Percentiles rank a stretch among this genome's conserved stretches.
phyloP scores from a whole-genome alignment of 2,888 invertebrate genomes.

The Lobophora halterata region DNA sequence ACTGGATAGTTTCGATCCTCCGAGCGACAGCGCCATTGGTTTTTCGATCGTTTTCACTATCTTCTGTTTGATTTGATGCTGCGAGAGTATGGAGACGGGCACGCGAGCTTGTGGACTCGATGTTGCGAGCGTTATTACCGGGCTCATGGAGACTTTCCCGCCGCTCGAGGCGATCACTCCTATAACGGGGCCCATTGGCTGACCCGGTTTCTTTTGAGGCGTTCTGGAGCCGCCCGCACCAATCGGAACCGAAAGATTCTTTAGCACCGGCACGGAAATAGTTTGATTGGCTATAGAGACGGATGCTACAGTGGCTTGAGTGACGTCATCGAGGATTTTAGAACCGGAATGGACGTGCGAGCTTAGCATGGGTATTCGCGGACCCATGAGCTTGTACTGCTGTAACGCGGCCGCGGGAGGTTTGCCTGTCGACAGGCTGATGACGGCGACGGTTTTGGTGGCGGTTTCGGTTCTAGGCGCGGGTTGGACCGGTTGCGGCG shows the following conservation, averaged over 20 bases:
- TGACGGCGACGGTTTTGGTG: conserved; percentile 77
- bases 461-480: conserved; percentile 76
- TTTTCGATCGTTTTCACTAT: conserved; percentile 76
- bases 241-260: conserved; percentile 64
- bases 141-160: conserved; percentile 62
- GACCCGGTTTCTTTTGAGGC: conserved; percentile 44
- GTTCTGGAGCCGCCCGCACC: conserved; percentile 45
- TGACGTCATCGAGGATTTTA: conserved; percentile 77
- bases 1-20: conserved; percentile 78
- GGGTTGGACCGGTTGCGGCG: conserved; percentile 48
- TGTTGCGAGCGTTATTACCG: conserved; percentile 64
- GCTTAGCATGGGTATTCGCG: conserved; percentile 65
- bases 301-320: conserved; percentile 80
- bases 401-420: conserved; percentile 62
- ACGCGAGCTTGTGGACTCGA: conserved; percentile 59
- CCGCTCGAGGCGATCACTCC: conserved; percentile 73
- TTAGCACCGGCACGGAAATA: conserved; percentile 73
- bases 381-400: conserved; percentile 70
- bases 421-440: conserved; percentile 70
- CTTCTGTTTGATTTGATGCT: conserved; percentile 76
- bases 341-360: conserved; percentile 64
- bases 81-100: conserved; percentile 68
- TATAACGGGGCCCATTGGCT: conserved; percentile 71
- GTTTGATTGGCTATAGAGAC: conserved; percentile 77
- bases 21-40: conserved; percentile 73